These are phyloP conservation scores for Aphodius sticticus DNA, from an alignment of 2,888 invertebrate species.

Conservation along the genomic window DNA sequence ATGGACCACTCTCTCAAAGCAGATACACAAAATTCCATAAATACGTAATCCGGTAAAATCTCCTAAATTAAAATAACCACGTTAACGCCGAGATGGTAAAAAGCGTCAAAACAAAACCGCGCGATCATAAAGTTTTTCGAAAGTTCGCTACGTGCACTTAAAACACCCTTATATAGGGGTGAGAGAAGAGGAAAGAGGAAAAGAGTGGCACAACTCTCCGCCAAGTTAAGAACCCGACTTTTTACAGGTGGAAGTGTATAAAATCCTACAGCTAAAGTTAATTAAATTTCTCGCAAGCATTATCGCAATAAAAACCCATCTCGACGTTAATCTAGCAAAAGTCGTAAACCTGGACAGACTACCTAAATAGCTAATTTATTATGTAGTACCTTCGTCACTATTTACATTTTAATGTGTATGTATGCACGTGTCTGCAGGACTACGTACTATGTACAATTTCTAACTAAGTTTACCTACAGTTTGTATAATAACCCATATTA, in stretches of 20 bases:
- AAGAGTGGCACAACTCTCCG: background rate
- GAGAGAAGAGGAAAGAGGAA: background rate
- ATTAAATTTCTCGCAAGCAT: background rate
- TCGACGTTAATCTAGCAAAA: background rate
- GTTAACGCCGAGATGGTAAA: background rate
- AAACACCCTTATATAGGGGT: background rate
- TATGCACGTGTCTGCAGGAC: no score
- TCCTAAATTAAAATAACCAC: background rate
- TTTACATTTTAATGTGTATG: no score
- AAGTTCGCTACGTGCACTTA: background rate
- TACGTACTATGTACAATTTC: no score
- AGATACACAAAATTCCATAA: background rate
- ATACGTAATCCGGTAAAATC: background rate
- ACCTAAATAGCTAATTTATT: no score
- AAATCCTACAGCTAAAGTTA: background rate
- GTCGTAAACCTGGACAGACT: background rate
- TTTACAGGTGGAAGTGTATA: background rate
- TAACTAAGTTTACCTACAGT: no score
- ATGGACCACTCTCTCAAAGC: no score
- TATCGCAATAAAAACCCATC: constrained; percentile 4
- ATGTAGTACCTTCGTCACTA: no score
- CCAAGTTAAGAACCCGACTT: background rate
- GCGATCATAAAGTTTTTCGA: background rate
- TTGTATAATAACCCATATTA: no score
- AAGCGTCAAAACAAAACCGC: background rate